These are phyloP conservation scores for Gambusia affinis DNA, from an alignment of 2,113 vertebrate genomes.

Conservation along the genomic window DNA sequence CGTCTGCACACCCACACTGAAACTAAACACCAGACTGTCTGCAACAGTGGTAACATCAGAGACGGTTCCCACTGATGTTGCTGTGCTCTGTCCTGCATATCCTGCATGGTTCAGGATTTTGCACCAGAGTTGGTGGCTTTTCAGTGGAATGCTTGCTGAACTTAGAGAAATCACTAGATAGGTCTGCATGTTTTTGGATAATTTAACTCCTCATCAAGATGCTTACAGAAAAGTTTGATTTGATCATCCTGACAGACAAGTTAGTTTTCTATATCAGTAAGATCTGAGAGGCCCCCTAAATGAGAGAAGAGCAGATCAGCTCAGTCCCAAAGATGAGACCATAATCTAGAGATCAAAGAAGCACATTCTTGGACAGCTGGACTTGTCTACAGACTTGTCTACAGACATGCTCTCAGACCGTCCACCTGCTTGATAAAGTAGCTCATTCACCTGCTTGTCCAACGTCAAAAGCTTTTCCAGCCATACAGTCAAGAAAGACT, in stretches of 20 bases:
- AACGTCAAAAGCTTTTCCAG: slow-evolving; percentile 5
- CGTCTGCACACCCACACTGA: slow-evolving; percentile 34
- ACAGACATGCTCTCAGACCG: slow-evolving; percentile 29
- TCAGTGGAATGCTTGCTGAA: no score
- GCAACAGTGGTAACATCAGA: slow-evolving; percentile 29
- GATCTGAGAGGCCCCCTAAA: slow-evolving; percentile 51
- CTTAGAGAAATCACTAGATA: slow-evolving; percentile 3
- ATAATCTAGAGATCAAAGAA: slow-evolving; percentile 75
- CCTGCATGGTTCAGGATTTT: slow-evolving; percentile 19
- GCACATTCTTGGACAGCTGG: slow-evolving; percentile 55
- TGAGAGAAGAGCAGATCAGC: slow-evolving; percentile 54
- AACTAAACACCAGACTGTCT: slow-evolving; percentile 21
- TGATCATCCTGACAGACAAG: slow-evolving; percentile 52
- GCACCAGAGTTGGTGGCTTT: neutral
- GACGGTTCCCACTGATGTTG: slow-evolving; percentile 21
- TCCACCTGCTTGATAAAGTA: slow-evolving; percentile 17
- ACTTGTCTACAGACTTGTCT: slow-evolving; percentile 40
- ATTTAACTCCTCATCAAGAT: slow-evolving; percentile 38
- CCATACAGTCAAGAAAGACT: neutral
- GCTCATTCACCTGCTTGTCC: slow-evolving; percentile 23
- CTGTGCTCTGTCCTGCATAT: slow-evolving; percentile 1
- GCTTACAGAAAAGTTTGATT: slow-evolving; percentile 41
- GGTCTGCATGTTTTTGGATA: slow-evolving; percentile 33
- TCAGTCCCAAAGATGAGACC: slow-evolving; percentile 57
- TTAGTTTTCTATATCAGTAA: slow-evolving; percentile 38